Evolutionary conservation across 2,888 invertebrate species (phyloP), one percentile per base, ranked within the genome.

Genomic region (Glomeris marginata): DNA sequence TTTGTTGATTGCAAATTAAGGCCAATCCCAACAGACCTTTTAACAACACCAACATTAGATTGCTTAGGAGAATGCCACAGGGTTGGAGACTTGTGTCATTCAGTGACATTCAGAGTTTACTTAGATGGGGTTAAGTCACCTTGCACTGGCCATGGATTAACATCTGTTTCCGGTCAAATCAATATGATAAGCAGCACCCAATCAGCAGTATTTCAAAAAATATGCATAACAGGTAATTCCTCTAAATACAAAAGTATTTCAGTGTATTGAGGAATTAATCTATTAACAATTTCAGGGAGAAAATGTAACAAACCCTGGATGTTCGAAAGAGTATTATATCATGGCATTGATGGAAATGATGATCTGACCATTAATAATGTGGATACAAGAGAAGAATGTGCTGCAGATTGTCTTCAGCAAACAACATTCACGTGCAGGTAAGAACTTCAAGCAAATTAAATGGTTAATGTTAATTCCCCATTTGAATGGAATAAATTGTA

Each of bases 291-390:
- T 44, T 2, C 54, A 56, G 59, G 57, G 2, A 54, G 57, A 2
- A 56, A 56, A 15, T 64, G 71, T 45, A 65, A 68, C 8, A 77
- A 77, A 51, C 74, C 78, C 59, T 88, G 87, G 87, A 73, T 77
- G 28, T 70, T 84, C 46, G 85, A 86, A 61, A 74, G 77, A 58
- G 79, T 80, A 47, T 78, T 81, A 10, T 84, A 85, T 11, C 80
- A 80, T 58, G 76, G 78, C 57, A 67, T 88, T 57, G 74, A 82
- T 49, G 77, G 81, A 13, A 77, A 78, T 57, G 75, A 75, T 54
- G 72, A 75, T 47, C 73, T 74, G 56, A 75, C 74, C 59, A 66
- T 82, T 51, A 64, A 77, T 1, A 69, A 73, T 36, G 72, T 77
- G 57, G 68, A 77, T 52, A 78, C 77, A 34, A 72, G 81, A 56